Conservation (phyloP, 2,888 invertebrate species). For the Trichogramma dendrolimi region DNA sequence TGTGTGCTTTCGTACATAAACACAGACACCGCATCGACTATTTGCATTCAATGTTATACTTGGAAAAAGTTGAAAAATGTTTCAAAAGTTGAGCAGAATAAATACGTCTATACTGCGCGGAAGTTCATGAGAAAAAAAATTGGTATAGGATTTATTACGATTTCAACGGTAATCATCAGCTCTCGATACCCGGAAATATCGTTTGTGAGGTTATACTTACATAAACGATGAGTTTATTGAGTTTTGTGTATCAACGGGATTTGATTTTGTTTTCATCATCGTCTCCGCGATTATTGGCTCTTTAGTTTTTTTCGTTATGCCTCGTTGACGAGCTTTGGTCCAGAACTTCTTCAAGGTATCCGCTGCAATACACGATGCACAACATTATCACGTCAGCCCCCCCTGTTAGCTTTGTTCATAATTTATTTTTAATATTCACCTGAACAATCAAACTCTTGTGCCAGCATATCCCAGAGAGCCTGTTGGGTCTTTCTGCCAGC, state of each 20-base stretch:
- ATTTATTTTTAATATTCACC: conserved; percentile 25
- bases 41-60: no score
- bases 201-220: no score
- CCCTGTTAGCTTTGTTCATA: not conserved
- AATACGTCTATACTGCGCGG: no score
- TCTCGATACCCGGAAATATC: no score
- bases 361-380: conserved; percentile 3
- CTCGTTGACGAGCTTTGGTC: not conserved
- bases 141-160: no score
- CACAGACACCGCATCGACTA: no score
- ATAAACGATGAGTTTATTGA: conserved; percentile 9
- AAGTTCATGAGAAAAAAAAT: no score
- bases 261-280: not conserved
- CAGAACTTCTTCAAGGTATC: conserved; percentile 5
- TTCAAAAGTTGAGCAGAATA: no score
- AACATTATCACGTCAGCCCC: not conserved
- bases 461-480: conserved; percentile 30
- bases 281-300: not conserved
- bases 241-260: not conserved
- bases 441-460: conserved; percentile 29
- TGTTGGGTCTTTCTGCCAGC: conserved; percentile 18
- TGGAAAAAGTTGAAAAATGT: no score
- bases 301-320: conserved; percentile 5
- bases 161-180: no score
- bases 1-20: no score